phyloP scores from a whole-genome alignment of 2,113 vertebrate species.

The Campylomormyrus tamandua region DNA sequence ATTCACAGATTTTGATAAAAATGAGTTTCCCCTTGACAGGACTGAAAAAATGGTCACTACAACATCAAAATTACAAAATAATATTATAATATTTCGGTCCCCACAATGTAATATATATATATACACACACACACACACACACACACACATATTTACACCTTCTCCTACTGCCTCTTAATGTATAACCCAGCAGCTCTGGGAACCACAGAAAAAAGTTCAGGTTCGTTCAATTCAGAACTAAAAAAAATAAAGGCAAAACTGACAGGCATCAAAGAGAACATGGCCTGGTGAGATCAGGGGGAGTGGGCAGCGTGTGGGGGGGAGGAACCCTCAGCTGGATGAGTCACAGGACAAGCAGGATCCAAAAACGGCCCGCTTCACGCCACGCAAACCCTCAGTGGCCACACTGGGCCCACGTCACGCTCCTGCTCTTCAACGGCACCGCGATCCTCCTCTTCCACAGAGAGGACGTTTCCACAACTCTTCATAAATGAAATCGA shows the following conservation, averaged over 20 bases:
- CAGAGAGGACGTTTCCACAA: not conserved
- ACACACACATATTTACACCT: not conserved
- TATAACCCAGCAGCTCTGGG: not conserved
- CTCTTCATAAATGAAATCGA: not conserved
- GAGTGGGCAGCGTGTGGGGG: constrained; percentile 10
- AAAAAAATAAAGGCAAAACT: not conserved
- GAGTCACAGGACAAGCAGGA: constrained; percentile 17
- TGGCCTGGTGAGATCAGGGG: not conserved
- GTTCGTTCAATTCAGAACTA: not conserved
- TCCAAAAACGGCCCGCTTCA: not conserved
- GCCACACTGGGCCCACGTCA: not conserved
- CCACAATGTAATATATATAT: not conserved
- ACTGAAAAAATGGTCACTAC: not conserved
- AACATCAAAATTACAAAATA: not conserved
- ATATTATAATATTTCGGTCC: not conserved
- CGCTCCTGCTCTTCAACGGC: not conserved
- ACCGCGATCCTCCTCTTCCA: not conserved
- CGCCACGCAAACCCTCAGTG: not conserved
- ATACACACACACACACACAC: not conserved
- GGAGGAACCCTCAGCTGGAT: constrained; percentile 11
- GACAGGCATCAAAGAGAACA: not conserved
- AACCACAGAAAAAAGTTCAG: not conserved
- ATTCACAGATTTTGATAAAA: not conserved
- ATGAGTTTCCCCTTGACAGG: not conserved
- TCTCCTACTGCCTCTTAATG: not conserved